Evolutionary conservation across 2,797 vertebrate genomes (phyloP).

Genomic region (Bradypodion pumilum): DNA sequence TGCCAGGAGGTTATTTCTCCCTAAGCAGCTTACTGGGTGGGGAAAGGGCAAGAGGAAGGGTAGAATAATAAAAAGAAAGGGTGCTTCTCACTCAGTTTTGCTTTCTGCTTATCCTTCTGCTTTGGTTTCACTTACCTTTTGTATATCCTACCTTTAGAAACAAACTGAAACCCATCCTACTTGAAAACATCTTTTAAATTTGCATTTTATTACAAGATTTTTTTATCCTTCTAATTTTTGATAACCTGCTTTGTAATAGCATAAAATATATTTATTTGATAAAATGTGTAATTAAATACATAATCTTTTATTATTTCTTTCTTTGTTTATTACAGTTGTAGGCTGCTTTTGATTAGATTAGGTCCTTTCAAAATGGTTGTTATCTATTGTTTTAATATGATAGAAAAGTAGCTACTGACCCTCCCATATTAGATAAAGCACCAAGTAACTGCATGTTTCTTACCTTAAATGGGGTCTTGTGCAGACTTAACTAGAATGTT

Average conservation of each 20-base stretch:
- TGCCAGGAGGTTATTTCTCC: no score
- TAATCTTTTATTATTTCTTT: neutral
- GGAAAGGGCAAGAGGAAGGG: no score
- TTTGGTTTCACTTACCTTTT: neutral
- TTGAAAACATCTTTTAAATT: neutral
- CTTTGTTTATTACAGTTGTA: neutral
- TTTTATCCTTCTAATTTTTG: neutral
- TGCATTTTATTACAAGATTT: neutral
- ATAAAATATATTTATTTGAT: neutral
- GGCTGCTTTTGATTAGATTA: neutral
- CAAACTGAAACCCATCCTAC: neutral
- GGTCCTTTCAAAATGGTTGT: neutral
- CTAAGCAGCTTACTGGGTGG: no score
- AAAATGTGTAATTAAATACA: neutral
- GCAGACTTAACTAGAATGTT: neutral
- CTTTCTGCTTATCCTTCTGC: neutral
- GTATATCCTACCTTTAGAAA: neutral
- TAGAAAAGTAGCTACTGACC: neutral
- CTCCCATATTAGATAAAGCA: neutral
- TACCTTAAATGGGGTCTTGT: constrained; percentile 4
- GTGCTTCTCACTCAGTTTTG: neutral
- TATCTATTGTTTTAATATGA: neutral
- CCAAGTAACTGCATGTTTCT: neutral
- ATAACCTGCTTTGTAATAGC: neutral
- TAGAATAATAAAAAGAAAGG: neutral